Evolutionary conservation across 2,888 invertebrate genomes (phyloP).

Genomic region (Caenorhabditis plicata): DNA sequence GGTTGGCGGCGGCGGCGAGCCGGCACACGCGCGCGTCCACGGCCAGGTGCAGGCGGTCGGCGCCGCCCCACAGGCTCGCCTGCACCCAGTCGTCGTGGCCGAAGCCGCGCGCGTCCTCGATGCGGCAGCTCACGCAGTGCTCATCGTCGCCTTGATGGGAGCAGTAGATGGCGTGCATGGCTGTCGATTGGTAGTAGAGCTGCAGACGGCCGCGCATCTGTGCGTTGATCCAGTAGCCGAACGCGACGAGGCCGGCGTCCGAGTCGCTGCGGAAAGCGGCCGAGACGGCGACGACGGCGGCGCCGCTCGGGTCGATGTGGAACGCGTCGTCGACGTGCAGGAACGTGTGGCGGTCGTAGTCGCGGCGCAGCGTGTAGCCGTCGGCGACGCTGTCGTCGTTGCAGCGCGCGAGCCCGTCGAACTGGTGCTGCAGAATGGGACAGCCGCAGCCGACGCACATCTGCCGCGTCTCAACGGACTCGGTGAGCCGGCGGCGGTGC

Average conservation of each 20-base stretch:
- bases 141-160: slow-evolving; percentile 20
- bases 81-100: slow-evolving; percentile 42
- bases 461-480: slow-evolving; percentile 22
- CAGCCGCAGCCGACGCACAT: slow-evolving; percentile 31
- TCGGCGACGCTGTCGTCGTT: slow-evolving; percentile 7
- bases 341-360: slow-evolving; percentile 37
- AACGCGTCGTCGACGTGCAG: slow-evolving; percentile 33
- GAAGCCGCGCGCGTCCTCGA: slow-evolving; percentile 19
- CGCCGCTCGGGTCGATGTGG: slow-evolving; percentile 20
- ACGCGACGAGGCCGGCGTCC: slow-evolving; percentile 39
- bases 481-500: slow-evolving; percentile 5
- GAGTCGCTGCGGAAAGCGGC: slow-evolving; percentile 37
- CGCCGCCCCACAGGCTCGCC: slow-evolving; percentile 31
- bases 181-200: slow-evolving; percentile 34
- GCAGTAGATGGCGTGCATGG: slow-evolving; percentile 32
- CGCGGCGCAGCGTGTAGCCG: slow-evolving; percentile 27
- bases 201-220: slow-evolving; percentile 38
- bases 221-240: slow-evolving; percentile 39
- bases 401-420: slow-evolving; percentile 27
- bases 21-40: slow-evolving; percentile 27
- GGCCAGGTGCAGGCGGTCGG: slow-evolving; percentile 19
- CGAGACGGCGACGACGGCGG: slow-evolving; percentile 24
- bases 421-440: slow-evolving; percentile 13
- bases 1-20: slow-evolving; percentile 8
- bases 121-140: slow-evolving; percentile 17